A percentile compares a stretch with the other conserved stretches of the same genome.
phyloP scores from a whole-genome alignment of 2,888 invertebrate species.

The Mactromeris polynyma region DNA sequence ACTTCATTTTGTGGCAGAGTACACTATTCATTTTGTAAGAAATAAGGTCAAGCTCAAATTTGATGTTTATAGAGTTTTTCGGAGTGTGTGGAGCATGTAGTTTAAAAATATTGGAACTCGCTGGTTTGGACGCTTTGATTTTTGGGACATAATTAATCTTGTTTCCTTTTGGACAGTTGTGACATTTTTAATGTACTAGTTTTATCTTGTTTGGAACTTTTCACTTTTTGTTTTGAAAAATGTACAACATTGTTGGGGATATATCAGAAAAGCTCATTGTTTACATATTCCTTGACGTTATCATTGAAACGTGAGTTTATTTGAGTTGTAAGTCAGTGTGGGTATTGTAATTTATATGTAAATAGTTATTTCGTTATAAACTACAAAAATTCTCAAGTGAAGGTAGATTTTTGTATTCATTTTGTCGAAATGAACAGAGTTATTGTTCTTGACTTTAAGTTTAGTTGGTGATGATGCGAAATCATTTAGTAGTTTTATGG shows the following conservation, averaged over 20 bases:
- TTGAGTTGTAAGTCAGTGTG: not conserved
- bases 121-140: not conserved
- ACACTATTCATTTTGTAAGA: not conserved
- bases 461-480: too few relatives aligned
- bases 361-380: too few relatives aligned
- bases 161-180: not conserved
- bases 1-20: not conserved
- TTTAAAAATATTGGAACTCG: not conserved
- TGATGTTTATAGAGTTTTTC: too few relatives aligned
- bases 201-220: not conserved
- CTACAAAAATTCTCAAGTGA: too few relatives aligned
- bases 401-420: too few relatives aligned
- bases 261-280: not conserved
- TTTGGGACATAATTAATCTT: not conserved
- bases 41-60: not conserved
- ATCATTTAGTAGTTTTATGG: too few relatives aligned
- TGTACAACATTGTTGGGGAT: not conserved
- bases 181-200: not conserved
- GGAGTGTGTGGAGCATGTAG: too few relatives aligned
- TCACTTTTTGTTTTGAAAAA: not conserved
- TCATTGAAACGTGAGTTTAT: not conserved
- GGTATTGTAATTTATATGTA: not conserved
- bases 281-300: not conserved
- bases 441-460: too few relatives aligned
- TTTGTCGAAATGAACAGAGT: too few relatives aligned